Evolutionary conservation across 2,888 invertebrate species (phyloP).

Genomic region (Plagodis pulveraria): DNA sequence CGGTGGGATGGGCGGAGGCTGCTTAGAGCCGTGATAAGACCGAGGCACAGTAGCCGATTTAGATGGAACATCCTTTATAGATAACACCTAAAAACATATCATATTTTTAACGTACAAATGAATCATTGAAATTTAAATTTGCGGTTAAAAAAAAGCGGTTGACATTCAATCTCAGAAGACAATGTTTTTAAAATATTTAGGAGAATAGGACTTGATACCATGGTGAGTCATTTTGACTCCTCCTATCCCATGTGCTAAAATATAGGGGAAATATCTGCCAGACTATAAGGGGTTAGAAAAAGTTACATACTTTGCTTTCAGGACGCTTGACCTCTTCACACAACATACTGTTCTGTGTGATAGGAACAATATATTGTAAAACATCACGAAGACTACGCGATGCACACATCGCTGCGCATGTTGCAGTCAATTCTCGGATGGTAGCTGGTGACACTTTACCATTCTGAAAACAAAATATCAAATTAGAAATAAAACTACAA

Average conservation of each 20-base stretch:
- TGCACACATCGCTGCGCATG: slow-evolving; percentile 93
- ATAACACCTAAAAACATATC: slow-evolving; percentile 39
- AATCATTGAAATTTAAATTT: no score
- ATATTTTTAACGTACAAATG: no score
- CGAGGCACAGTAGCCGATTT: slow-evolving; percentile 73
- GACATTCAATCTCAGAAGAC: no score
- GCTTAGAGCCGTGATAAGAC: slow-evolving; percentile 64
- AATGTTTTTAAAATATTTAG: no score
- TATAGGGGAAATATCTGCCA: no score
- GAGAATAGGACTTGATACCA: no score
- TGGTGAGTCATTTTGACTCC: no score
- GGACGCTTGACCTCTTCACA: slow-evolving; percentile 51
- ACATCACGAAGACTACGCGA: slow-evolving; percentile 72
- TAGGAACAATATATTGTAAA: slow-evolving; percentile 70
- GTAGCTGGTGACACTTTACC: slow-evolving; percentile 61
- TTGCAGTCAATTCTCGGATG: slow-evolving; percentile 83
- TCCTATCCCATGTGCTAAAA: no score
- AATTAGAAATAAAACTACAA: background rate
- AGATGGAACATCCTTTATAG: slow-evolving; percentile 61
- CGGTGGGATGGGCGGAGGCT: slow-evolving; percentile 75
- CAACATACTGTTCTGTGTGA: slow-evolving; percentile 59
- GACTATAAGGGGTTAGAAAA: no score
- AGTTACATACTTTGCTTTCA: slow-evolving; percentile 57
- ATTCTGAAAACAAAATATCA: slow-evolving; percentile 48
- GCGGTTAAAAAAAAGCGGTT: no score